Evolutionary conservation across 2,888 invertebrate species (phyloP), one percentile per base, ranked within the genome.

Genomic region (Hydrotaea diabolus): DNA sequence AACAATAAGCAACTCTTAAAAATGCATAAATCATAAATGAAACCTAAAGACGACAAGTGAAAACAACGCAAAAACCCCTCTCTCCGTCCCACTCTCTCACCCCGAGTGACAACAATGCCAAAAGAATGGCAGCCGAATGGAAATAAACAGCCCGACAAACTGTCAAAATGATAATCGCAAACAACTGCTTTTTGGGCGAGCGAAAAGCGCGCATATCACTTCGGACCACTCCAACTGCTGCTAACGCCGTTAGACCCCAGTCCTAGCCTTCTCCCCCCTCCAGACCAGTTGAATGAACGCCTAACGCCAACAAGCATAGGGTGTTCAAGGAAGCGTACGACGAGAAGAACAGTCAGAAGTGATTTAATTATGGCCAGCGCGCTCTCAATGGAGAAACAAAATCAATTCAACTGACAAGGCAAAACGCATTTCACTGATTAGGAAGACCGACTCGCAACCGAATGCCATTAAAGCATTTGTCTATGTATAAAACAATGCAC

Each of bases 1-100:
- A 91, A 90, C 90, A 90, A 90, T 91, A 91, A 90, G 89, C 89
- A 89, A 88, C 90, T 90, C 90, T 90, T 90, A 89, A 90, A 91
- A 90, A 87, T 89, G 87, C 89, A 90, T 90, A 90, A 90, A 90
- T 90, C 90, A 90, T 80, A 86, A 87, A 86, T 86, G 85, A 85
- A 86, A 86, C 78, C 81, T 75, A 73, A 66, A 85, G 85, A 82
- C 64, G 82, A 85, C 86, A 86, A 83, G 75, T 80, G 86, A 85
- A 88, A 87, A 87, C 87, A 88, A 85, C 87, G 86, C 87, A 87
- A 83, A 85, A 85, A 84, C 79, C 46, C 46, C 0, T n/a, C n/a
- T n/a, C n/a, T n/a, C n/a, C n/a, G n/a, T n/a, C n/a, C n/a, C n/a
- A n/a, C n/a, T n/a, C n/a, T n/a, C n/a, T n/a, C n/a, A n/a, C n/a